Evolutionary conservation across 2,113 vertebrate genomes (phyloP).

Genomic region (Myotis yumanensis): DNA sequence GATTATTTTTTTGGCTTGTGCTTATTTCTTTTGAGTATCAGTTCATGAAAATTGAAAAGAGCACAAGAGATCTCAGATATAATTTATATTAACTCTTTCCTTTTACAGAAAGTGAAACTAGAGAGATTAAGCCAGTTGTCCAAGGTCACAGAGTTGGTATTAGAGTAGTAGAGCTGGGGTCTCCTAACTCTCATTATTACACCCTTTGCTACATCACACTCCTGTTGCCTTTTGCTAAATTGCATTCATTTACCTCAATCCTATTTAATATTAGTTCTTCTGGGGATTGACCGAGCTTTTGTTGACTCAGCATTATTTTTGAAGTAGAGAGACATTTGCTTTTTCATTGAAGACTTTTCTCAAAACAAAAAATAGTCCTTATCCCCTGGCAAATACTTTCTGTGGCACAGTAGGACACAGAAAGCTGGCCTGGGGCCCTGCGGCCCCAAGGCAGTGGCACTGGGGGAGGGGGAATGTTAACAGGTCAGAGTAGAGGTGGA

Average conservation of each 20-base stretch:
- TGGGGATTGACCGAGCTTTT: slow-evolving; percentile 42
- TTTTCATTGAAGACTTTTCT: slow-evolving; percentile 66
- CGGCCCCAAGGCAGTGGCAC: slow-evolving; percentile 32
- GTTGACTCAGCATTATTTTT: slow-evolving; percentile 59
- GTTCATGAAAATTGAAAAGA: slow-evolving; percentile 38
- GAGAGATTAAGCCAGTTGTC: slow-evolving; percentile 41
- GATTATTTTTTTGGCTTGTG: not conserved
- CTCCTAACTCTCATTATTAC: not conserved
- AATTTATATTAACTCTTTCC: slow-evolving; percentile 35
- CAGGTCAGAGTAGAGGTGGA: slow-evolving; percentile 76
- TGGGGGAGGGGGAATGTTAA: slow-evolving; percentile 46
- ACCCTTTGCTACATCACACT: slow-evolving; percentile 21
- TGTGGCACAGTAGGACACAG: not conserved
- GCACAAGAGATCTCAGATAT: not conserved
- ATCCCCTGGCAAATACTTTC: slow-evolving; percentile 42
- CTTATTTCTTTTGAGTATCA: slow-evolving; percentile 25
- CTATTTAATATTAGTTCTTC: slow-evolving; percentile 66
- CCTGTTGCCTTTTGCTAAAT: slow-evolving; percentile 47
- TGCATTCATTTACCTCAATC: slow-evolving; percentile 46
- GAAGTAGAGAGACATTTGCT: slow-evolving; percentile 56
- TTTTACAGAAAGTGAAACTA: slow-evolving; percentile 57
- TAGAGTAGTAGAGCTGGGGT: slow-evolving; percentile 12
- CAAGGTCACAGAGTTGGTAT: slow-evolving; percentile 48
- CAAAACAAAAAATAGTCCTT: slow-evolving; percentile 64
- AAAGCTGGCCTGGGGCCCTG: not conserved